Conservation (phyloP, 2,113 vertebrate genomes). For the Psittacus erithacus region DNA sequence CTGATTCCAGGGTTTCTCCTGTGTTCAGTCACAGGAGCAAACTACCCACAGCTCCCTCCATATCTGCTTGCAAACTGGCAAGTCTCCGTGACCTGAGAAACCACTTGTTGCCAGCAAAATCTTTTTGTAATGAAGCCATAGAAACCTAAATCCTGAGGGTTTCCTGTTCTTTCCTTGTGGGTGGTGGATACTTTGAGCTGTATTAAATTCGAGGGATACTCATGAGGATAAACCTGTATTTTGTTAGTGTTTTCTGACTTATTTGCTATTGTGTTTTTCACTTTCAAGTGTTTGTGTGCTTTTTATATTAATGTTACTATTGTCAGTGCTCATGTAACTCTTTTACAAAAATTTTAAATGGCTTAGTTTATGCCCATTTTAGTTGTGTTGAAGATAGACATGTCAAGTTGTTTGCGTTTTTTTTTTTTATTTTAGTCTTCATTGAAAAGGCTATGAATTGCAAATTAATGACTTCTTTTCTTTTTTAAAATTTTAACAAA, state of each 20-base stretch:
- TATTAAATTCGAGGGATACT: neutral
- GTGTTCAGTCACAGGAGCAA: neutral
- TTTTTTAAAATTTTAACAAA: neutral
- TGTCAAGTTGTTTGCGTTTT: neutral
- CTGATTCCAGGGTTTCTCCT: neutral
- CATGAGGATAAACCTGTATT: neutral
- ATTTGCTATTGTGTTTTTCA: neutral
- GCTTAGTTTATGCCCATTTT: neutral
- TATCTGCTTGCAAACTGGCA: rapidly evolving
- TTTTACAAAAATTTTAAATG: neutral
- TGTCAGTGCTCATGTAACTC: neutral
- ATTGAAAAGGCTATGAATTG: neutral
- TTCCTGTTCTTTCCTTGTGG: neutral
- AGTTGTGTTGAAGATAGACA: neutral
- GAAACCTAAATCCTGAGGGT: neutral
- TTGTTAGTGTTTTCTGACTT: neutral
- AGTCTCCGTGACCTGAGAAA: neutral
- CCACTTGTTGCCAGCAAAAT: slow-evolving; percentile 23
- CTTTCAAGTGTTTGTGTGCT: neutral
- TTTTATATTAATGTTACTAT: neutral
- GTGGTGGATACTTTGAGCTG: neutral
- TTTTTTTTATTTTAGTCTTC: neutral
- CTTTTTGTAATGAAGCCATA: neutral
- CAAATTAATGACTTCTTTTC: neutral
- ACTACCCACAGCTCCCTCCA: neutral